phyloP scores from a whole-genome alignment of 1,140 invertebrate genomes.

The Platorchestia sp. region DNA sequence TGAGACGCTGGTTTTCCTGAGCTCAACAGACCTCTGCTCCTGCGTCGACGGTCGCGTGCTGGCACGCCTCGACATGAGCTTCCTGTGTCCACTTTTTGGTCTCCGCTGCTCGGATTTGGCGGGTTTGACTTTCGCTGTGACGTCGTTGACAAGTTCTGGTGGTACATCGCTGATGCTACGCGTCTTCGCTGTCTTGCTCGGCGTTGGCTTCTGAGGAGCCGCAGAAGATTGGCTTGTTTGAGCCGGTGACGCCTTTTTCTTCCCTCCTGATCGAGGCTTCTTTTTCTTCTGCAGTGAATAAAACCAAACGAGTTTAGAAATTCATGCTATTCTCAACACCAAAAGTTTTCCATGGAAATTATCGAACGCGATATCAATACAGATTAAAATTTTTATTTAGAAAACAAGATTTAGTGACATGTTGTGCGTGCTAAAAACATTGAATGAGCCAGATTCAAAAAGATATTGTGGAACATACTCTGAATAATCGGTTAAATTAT shows the following conservation, averaged over 20 bases:
- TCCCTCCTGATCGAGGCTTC: slow-evolving; percentile 65
- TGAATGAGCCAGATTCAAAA: too few species aligned
- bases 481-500: too few species aligned
- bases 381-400: not conserved
- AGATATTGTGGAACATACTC: too few species aligned
- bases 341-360: not conserved
- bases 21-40: slow-evolving; percentile 48
- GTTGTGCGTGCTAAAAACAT: not conserved
- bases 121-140: not conserved
- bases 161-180: not conserved
- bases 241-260: slow-evolving; percentile 68
- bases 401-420: not conserved
- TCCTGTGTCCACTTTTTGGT: slow-evolving; percentile 69
- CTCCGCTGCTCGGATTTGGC: slow-evolving; percentile 71
- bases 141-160: slow-evolving; percentile 7
- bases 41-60: slow-evolving; percentile 63
- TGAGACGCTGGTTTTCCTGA: slow-evolving; percentile 53
- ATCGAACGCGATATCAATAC: not conserved
- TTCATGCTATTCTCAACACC: not conserved
- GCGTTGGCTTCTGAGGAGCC: not conserved
- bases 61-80: slow-evolving; percentile 22
- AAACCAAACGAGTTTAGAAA: not conserved
- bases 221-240: not conserved
- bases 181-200: not conserved
- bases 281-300: slow-evolving; percentile 49